Evolutionary conservation across 2,113 vertebrate genomes (phyloP), one percentile per base, ranked within the genome.

Genomic region (Eulemur macaco): DNA sequence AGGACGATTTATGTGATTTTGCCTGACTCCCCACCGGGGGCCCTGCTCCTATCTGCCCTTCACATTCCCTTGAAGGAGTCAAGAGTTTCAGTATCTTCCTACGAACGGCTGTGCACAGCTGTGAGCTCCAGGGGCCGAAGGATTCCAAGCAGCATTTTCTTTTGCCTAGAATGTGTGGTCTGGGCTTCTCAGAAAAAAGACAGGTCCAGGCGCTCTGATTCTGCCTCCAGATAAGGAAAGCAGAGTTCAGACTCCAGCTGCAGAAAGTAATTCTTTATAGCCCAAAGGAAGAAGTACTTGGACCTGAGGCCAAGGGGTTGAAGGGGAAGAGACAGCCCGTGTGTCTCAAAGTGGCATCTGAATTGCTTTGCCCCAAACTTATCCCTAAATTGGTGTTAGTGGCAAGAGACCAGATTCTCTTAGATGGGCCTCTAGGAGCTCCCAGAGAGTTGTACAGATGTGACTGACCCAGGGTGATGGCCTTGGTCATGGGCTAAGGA

Each of bases 221-320:
- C 83, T 95, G 31, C 78, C 90, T 86, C 50, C 86, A 94, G 94
- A 91, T 93, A 97, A 97, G 42, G 91, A 93, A 89, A 58, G 94
- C 23, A 84, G 86, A 25, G 88, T 66, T 56, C 58, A 25, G 52
- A 34, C 63, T 39, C 80, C 8, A 54, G 76, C 89, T 81, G 45
- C 31, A 85, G 94, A 60, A 95, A 50, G 60, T 76, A 39, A 88
- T 74, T 93, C 74, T 92, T 97, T 89, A 58, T 8, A 81, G 74
- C 10, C 1, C 1, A 27, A 42, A 89, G 25, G 63, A 58, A 89
- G 52, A 54, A 10, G 39, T 37, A 27, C 68, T 92, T 13, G 25
- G 78, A 92, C 89, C 56, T 2, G 63, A 96, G 56, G 21, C 58
- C 2, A 15, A 17, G 8, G 69, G 52, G 42, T 20, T n/a, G 45